Base-by-base conservation (phyloP, 2,113 vertebrate genomes). In the Forbesichthys agassizii region DNA sequence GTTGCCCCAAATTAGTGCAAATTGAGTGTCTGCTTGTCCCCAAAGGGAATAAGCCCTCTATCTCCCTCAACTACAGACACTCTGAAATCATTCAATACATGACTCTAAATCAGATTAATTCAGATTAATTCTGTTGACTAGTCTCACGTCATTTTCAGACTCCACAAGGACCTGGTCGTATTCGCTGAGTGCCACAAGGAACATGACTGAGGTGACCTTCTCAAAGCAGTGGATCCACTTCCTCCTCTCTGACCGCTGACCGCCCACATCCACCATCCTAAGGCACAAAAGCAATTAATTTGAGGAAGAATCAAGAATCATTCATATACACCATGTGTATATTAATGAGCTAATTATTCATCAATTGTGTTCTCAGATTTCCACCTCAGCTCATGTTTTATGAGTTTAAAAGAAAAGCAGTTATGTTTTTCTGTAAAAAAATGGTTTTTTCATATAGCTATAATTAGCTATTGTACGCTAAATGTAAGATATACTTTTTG, bases 111-210 rank as follows among this genome's bases (percentile, higher is more conserved):
- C 12, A 12, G 12, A 36, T 33, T 13, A 33, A 27, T 14, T 18
- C 11, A 20, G 10, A 16, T 16, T 16, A 16, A 16, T 16, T 3
- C 65, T 13, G 8, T 48, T 12, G 56, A 48, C 18, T 27, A 9
- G 13, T 52, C 77, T 42, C 90, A 97, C 95, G 93, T 96, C 95
- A 33, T 90, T 94, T 82, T 89, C 87, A 64, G 93, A 95, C 84
- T 98, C 95, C 0, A 93, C 93, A 8, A 97, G 90, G 68, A 94
- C 95, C 88, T 98, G 95, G 70, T 98, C 95, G 12, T 96, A 96
- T 90, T 98, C 95, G 81, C 94, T 96, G 79, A 97, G 88, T 5
- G 95, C 94, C 83, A 95, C 94, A 85, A 96, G 86, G 75, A 93
- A 93, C 87, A 92, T 91, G 80, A 92, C 90, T 65, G 91, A 93